Conservation (phyloP, 2,888 invertebrate species). For the Sphecodes monilicornis region DNA sequence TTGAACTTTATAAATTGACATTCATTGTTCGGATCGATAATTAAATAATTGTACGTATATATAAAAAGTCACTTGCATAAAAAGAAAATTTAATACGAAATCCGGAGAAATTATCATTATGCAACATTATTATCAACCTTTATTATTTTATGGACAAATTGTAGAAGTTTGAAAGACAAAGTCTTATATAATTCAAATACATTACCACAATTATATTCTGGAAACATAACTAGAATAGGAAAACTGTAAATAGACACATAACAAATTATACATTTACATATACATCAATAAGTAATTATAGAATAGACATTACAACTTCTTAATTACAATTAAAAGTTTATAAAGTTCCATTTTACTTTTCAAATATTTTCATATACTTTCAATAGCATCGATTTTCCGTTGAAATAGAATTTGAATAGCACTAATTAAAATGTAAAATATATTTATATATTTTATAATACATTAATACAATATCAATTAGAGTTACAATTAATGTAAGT, state of each 20-base stretch:
- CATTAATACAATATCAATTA: conserved; percentile 42
- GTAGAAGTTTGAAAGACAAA: conserved; percentile 50
- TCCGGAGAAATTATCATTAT: conserved; percentile 25
- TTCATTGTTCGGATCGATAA: conserved; percentile 20
- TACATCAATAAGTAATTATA: conserved; percentile 42
- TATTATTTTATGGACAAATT: conserved; percentile 45
- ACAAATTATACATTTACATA: conserved; percentile 53
- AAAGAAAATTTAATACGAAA: conserved; percentile 24
- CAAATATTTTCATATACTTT: conserved; percentile 10
- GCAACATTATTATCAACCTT: conserved; percentile 50
- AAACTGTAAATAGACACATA: conserved; percentile 57
- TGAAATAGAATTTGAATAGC: conserved; percentile 24
- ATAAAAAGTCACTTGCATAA: conserved; percentile 6
- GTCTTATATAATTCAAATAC: conserved; percentile 42
- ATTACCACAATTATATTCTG: conserved; percentile 30
- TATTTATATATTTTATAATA: conserved; percentile 20
- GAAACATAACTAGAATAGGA: conserved; percentile 53
- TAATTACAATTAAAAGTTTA: conserved; percentile 55
- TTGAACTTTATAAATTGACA: conserved; percentile 39
- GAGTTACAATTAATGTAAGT: conserved; percentile 28
- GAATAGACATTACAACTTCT: conserved; percentile 41
- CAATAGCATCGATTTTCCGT: conserved; percentile 25
- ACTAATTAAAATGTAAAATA: conserved; percentile 31
- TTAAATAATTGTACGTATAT: conserved; percentile 15
- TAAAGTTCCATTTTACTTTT: conserved; percentile 52